Evolutionary conservation across 2,888 invertebrate species (phyloP), one percentile per base, ranked within the genome.

Genomic region (Phengaris arion): DNA sequence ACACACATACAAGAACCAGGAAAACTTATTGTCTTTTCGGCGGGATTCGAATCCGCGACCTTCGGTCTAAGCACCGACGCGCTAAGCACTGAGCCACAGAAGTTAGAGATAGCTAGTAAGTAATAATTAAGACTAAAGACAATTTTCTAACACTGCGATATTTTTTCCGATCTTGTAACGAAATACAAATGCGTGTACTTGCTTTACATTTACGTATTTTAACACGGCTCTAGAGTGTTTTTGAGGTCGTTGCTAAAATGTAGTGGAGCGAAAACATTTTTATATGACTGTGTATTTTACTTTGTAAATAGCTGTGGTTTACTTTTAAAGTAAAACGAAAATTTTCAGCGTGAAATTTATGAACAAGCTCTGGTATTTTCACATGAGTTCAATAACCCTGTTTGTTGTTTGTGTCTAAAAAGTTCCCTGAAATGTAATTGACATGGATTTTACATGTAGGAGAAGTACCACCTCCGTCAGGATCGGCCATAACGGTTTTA

Each of bases 161-260:
- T 15, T 59, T 10, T 59, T 59, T 59, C 10, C 10, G 22, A 59
- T 59, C 22, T 59, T 22, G 22, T 22, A 59, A 59, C 22, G 52
- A 52, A 59, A 22, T 59, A 59, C 9, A 59, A 59, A 59, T 22
- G 10, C 59, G 22, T 59, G 10, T 22, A 59, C 22, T 59, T 59
- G 22, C 10, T 35, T 22, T 22, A 22, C 59, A 22, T 59, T 22
- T 59, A 59, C 59, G 59, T 59, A 48, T 48, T 48, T 48, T 48
- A 48, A 48, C 48, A 52, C 52, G 64, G 64, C 35, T 64, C 35
- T 35, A 64, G 59, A 46, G 69, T 69, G 69, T 69, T 69, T 59
- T 69, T 69, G 69, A 69, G 69, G 69, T 69, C 69, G 69, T 69
- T 69, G 69, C 69, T 69, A 48, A 69, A 69, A 69, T 69, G 69